Evolutionary conservation across 2,113 vertebrate species (phyloP), one percentile per base, ranked within the genome.

Genomic region (Ictidomys tridecemlineatus): DNA sequence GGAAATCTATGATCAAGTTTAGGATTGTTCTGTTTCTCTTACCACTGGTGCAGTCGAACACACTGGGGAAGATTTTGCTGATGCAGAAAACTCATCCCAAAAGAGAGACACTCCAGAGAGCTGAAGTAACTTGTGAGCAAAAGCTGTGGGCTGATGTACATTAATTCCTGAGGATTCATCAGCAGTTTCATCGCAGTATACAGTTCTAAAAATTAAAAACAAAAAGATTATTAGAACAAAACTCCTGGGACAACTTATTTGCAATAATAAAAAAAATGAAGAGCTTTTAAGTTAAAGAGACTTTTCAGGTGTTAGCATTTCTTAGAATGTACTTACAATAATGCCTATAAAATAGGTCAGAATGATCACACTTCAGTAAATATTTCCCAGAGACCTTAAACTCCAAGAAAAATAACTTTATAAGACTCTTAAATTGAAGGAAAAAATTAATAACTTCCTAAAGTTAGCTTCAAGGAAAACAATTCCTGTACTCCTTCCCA

Each of bases 71-170:
- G 99, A 99, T 65, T 99, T 99, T 72, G 99, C 98, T 4, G 98
- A 98, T 85, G 99, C 99, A 51, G 99, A 99, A 98, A 99, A 99
- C 97, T 99, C 99, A 76, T 99, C 99, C 99, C 99, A 99, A 97
- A 99, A 99, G 89, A 99, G 91, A 72, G 99, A 99, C 76, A 99
- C 99, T 88, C 99, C 99, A 73, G 99, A 99, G 98, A 99, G 99
- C 92, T 99, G 99, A 96, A 99, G 98, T 69, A 99, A 98, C 98
- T 99, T 99, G 97, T 99, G 99, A 91, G 99, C 99, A 97, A 99
- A 99, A 32, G 99, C 99, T 93, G 99, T 99, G 83, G 99, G 99
- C 94, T 99, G 99, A 97, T 99, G 99, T 1, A 99, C 99, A 28
- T 99, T 99, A 82, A 99, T 98, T 92, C 98, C 99, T 93, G 99